Evolutionary conservation across 2,113 vertebrate species (phyloP).

Genomic region (Ellobius talpinus): DNA sequence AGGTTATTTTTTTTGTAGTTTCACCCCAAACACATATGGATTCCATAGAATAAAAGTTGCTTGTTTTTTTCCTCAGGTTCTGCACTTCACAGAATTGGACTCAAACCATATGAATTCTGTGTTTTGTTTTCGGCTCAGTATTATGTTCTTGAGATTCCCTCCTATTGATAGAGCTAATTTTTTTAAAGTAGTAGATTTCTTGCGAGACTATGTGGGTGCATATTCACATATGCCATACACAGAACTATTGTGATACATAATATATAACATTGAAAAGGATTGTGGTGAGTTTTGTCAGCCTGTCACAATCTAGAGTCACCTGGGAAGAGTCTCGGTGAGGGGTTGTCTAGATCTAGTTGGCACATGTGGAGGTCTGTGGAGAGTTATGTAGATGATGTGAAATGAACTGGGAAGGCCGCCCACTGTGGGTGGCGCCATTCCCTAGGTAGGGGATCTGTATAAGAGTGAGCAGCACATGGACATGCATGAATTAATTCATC

Average conservation of each 20-base stretch:
- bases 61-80: constrained; percentile 21
- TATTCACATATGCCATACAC: not conserved
- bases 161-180: not conserved
- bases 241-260: not conserved
- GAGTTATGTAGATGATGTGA: not conserved
- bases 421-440: not conserved
- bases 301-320: not conserved
- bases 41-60: not conserved
- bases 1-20: not conserved
- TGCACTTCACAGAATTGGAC: constrained; percentile 13
- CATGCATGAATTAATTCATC: not conserved
- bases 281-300: too few species aligned
- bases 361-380: too few species aligned
- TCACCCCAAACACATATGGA: not conserved
- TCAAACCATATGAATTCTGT: not conserved
- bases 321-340: not conserved
- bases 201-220: not conserved
- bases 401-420: not conserved
- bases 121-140: not conserved
- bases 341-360: not conserved
- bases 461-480: not conserved
- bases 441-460: not conserved
- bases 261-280: not conserved
- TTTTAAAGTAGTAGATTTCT: constrained; percentile 14
- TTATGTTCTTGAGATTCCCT: constrained; percentile 48